Evolutionary conservation across 2,888 invertebrate species (phyloP), one percentile per base, ranked within the genome.

Genomic region (Pachymerium ferrugineum): DNA sequence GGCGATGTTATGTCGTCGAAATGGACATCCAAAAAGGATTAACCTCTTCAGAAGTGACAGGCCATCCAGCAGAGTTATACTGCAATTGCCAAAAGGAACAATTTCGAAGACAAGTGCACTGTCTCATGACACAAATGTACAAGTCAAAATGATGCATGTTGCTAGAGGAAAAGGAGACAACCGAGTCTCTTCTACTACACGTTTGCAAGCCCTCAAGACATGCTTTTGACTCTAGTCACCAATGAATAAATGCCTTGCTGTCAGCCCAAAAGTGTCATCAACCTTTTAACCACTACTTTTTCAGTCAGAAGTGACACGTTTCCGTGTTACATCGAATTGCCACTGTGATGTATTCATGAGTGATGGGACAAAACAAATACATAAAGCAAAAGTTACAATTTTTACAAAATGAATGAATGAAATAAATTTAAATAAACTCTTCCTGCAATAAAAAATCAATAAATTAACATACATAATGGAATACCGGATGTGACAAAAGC

Each of bases 31-130:
- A 62, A 62, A 62, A 62, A 28, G 62, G 62, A 62, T 62, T 62
- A 62, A 62, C 62, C 62, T 62, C 25, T 62, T 62, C 62, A 62
- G 28, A 14, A 10, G 28, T 62, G 62, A 62, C 62, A 62, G 62
- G 62, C 62, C 25, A 62, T 62, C 62, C 28, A 22, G 25, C 28
- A 28, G 28, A 25, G 28, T 62, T 62, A 62, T 62, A 62, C 62
- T n/a, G 62, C 62, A 62, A 62, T 62, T 62, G 62, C 62, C 62
- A 62, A 62, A 62, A 62, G 62, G 62, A 28, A 62, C 62, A 28
- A 62, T 62, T 62, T 6, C 62, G 12, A 62, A 62, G 62, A 62
- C 62, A 62, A 62, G 62, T 62, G 62, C 28, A n/a, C 25, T 62
- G 28, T 62, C 62, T 62, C 28, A 19, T 10, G 47, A 19, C 47